Conservation (phyloP, 1,140 invertebrate species). For the Batillaria attramentaria region DNA sequence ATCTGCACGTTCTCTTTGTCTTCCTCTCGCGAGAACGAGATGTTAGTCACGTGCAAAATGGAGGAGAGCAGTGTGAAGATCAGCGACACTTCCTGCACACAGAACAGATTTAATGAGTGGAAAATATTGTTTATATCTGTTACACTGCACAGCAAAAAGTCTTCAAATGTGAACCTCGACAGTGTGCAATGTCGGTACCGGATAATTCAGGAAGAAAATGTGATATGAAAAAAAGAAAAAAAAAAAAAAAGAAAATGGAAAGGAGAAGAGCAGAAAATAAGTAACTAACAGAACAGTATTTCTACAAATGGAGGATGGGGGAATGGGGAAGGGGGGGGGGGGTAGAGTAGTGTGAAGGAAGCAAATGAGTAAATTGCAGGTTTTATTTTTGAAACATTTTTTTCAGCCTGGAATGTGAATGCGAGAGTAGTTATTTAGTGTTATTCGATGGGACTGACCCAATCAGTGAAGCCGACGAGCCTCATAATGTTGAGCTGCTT, state of each 20-base stretch:
- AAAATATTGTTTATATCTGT: no score
- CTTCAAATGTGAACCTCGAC: no score
- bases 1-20: constrained; percentile 71
- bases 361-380: neutral
- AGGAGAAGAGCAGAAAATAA: neutral
- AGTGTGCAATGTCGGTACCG: no score
- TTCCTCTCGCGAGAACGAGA: constrained; percentile 61
- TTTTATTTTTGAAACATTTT: no score
- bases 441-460: constrained; percentile 39
- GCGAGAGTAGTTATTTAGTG: no score
- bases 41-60: constrained; percentile 67
- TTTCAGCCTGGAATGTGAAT: no score
- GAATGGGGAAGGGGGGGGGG: neutral
- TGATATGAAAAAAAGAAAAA: neutral
- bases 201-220: no score
- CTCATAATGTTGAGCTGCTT: constrained; percentile 55
- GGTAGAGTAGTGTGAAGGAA: neutral
- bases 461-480: constrained; percentile 53
- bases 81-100: constrained; percentile 74
- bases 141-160: no score
- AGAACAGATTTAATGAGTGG: no score
- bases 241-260: neutral
- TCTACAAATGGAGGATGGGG: neutral
- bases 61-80: constrained; percentile 65
- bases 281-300: neutral